phyloP scores from a whole-genome alignment of 1,140 invertebrate genomes.

The Cyclina sinensis region DNA sequence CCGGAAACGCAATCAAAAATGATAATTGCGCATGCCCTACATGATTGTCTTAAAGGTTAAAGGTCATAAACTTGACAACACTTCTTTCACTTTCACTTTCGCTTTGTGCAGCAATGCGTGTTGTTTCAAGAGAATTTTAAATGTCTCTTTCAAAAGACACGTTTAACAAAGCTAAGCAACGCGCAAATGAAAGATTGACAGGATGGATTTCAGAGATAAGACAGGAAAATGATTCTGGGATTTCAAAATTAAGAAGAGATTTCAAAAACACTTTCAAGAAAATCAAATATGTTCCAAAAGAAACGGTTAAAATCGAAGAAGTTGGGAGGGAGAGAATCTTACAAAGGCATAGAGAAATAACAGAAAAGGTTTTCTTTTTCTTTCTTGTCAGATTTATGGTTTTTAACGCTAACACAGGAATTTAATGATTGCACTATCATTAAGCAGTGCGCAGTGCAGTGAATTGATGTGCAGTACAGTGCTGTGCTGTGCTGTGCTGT shows the following conservation, averaged over 20 bases:
- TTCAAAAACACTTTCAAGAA: constrained; percentile 53
- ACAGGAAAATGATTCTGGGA: constrained; percentile 46
- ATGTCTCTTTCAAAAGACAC: constrained; percentile 30
- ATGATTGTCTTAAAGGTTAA: constrained; percentile 7
- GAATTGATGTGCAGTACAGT: too few relatives aligned
- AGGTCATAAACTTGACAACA: constrained; percentile 44
- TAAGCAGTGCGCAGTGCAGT: too few relatives aligned
- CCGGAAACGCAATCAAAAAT: background rate
- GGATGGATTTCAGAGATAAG: constrained; percentile 49
- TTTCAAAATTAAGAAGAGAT: constrained; percentile 36
- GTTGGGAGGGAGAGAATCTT: background rate
- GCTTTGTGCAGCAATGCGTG: constrained; percentile 9
- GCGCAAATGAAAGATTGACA: constrained; percentile 35
- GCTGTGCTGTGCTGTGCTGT: too few relatives aligned
- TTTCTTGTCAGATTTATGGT: too few relatives aligned
- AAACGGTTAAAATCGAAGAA: background rate
- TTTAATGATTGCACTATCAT: too few relatives aligned
- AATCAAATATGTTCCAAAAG: constrained; percentile 38
- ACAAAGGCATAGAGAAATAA: background rate
- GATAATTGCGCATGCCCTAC: constrained; percentile 8
- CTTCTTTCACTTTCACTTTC: constrained; percentile 50
- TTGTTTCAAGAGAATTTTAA: too few relatives aligned
- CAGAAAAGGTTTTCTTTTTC: background rate
- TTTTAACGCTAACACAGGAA: too few relatives aligned
- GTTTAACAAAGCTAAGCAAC: constrained; percentile 28